Evolutionary conservation across 2,888 invertebrate genomes (phyloP).

Genomic region (Cheilosia vulpina): DNA sequence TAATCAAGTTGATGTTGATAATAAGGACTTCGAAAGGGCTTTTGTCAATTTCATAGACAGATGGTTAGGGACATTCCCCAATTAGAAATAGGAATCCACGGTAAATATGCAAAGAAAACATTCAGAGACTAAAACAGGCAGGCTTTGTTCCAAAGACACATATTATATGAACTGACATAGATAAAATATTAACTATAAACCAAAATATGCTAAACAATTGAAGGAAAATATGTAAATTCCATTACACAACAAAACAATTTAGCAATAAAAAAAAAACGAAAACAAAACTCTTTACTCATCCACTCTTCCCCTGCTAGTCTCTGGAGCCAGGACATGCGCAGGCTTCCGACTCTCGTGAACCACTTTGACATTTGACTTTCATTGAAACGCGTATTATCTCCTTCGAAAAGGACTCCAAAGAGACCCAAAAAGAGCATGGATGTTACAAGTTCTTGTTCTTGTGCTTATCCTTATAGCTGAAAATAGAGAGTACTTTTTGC

Average conservation of each 20-base stretch:
- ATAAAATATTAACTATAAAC: conserved; percentile 26
- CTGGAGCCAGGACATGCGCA: conserved; percentile 60
- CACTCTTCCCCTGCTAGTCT: not conserved
- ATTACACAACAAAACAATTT: conserved; percentile 65
- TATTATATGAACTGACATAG: conserved; percentile 17
- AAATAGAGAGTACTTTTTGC: conserved; percentile 44
- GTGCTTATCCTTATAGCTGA: conserved; percentile 54
- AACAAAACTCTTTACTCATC: conserved; percentile 3
- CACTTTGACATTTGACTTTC: conserved; percentile 7
- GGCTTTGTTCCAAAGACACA: too few relatives aligned
- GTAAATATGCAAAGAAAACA: too few relatives aligned
- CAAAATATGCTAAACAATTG: conserved; percentile 5
- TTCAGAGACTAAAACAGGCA: too few relatives aligned
- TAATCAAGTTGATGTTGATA: not conserved
- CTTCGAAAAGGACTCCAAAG: conserved; percentile 18
- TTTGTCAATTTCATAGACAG: not conserved
- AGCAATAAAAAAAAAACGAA: not conserved
- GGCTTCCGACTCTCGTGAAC: not conserved
- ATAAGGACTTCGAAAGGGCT: not conserved
- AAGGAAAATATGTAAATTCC: conserved; percentile 42
- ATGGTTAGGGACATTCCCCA: not conserved
- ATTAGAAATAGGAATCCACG: not conserved
- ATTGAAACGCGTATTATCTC: not conserved
- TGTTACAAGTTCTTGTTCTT: conserved; percentile 6
- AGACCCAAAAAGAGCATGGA: conserved; percentile 28